Percentiles rank a stretch among this genome's conserved stretches.
Evolutionary conservation across 1,140 invertebrate genomes (phyloP).

Genomic region (Brachionus rotundiformis): DNA sequence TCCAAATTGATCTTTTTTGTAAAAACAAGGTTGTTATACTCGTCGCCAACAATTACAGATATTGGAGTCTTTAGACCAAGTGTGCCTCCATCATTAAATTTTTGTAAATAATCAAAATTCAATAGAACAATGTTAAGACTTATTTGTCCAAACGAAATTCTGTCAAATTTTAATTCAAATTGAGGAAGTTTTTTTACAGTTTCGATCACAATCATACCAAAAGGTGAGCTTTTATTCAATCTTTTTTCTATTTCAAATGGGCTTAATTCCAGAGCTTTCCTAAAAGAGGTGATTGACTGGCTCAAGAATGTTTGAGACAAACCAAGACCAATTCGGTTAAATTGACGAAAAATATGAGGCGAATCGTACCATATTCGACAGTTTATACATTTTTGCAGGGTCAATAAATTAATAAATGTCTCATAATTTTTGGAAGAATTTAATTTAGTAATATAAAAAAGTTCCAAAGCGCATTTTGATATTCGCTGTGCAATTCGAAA

Average conservation of each 20-base stretch:
- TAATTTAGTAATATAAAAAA: neutral
- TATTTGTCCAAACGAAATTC: neutral
- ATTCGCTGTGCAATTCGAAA: neutral
- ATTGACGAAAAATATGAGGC: conserved; percentile 19
- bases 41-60: neutral
- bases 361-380: conserved; percentile 15
- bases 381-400: neutral
- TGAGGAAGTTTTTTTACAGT: neutral
- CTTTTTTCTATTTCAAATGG: conserved; percentile 6
- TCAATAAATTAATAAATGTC: conserved; percentile 1
- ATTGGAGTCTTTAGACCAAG: neutral
- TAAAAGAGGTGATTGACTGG: neutral
- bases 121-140: neutral
- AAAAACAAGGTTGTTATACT: neutral
- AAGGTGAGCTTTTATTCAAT: conserved; percentile 16
- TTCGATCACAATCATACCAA: neutral
- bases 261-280: neutral
- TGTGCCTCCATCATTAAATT: neutral
- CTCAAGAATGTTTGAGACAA: neutral
- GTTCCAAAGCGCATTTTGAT: neutral
- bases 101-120: neutral
- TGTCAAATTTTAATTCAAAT: neutral
- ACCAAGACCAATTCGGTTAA: conserved; percentile 3
- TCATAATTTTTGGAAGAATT: neutral
- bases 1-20: neutral